Evolutionary conservation across 2,113 vertebrate genomes (phyloP).

Genomic region (Chitala chitala): DNA sequence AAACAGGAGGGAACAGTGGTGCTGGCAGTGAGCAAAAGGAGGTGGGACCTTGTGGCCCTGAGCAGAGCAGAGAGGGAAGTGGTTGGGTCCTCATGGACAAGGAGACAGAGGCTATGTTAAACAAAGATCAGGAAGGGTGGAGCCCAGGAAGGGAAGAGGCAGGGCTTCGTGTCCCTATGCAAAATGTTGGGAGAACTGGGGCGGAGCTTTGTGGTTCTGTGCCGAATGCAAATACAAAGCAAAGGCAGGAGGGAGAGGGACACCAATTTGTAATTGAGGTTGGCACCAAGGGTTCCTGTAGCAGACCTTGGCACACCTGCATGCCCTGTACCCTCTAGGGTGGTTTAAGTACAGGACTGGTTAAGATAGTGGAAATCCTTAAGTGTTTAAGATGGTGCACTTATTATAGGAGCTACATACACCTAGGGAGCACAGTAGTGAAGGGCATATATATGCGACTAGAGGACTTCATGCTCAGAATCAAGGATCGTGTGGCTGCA

Average conservation of each 20-base stretch:
- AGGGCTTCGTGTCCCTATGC: background rate
- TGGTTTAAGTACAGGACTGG: background rate
- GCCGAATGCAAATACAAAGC: slow-evolving; percentile 1
- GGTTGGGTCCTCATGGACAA: background rate
- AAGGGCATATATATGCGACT: too few species aligned
- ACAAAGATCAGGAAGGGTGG: background rate
- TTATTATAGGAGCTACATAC: too few species aligned
- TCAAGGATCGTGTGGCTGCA: background rate
- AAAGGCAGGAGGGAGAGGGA: background rate
- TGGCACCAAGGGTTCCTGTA: too few species aligned
- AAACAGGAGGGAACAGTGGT: background rate
- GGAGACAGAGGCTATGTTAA: background rate
- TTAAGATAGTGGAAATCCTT: background rate
- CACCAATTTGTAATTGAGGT: background rate
- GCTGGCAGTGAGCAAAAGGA: background rate
- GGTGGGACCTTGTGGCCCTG: background rate
- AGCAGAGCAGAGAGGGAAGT: background rate
- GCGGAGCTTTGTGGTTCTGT: background rate
- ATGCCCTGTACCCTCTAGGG: background rate
- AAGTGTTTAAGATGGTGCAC: too few species aligned
- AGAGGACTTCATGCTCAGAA: too few species aligned
- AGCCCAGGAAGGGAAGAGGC: background rate
- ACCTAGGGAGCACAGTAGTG: too few species aligned
- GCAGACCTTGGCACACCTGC: background rate
- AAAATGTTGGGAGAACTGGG: background rate